Evolutionary conservation across 1,140 invertebrate genomes (phyloP).

Genomic region (Tetramorium parvispinum): DNA sequence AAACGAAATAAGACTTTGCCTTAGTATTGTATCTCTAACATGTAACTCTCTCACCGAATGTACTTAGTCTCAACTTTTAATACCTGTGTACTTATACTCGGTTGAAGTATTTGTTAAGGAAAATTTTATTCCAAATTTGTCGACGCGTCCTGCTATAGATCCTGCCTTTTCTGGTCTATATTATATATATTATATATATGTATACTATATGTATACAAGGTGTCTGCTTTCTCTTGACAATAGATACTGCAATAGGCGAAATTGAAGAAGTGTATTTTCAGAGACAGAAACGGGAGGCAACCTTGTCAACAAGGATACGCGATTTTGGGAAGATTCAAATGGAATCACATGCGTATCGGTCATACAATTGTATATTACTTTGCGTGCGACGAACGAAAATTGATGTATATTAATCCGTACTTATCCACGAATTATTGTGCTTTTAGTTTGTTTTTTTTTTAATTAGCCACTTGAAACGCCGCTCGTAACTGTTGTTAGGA

Average conservation of each 20-base stretch:
- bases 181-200: constrained; percentile 57
- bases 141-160: constrained; percentile 32
- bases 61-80: constrained; percentile 1
- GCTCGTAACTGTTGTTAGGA: constrained; percentile 35
- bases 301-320: constrained; percentile 2
- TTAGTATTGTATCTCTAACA: not conserved
- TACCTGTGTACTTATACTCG: constrained; percentile 10
- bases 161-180: constrained; percentile 39
- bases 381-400: constrained; percentile 42
- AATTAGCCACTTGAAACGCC: constrained; percentile 16
- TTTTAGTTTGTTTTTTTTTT: constrained; percentile 1
- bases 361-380: constrained; percentile 59
- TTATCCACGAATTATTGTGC: constrained; percentile 12
- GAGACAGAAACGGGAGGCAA: constrained; percentile 6
- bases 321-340: not conserved
- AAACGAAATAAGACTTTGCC: not conserved
- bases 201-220: constrained; percentile 56
- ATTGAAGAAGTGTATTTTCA: constrained; percentile 23
- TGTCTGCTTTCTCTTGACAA: constrained; percentile 43
- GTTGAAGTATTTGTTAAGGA: not conserved
- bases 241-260: not conserved
- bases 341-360: constrained; percentile 49
- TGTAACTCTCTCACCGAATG: not conserved
- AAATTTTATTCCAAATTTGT: constrained; percentile 3
- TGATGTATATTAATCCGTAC: not conserved